Evolutionary conservation across 37 sponge, comb jelly and placozoan genomes (phyloP), one percentile per base, ranked within the genome.

Genomic region (Corticium candelabrum): DNA sequence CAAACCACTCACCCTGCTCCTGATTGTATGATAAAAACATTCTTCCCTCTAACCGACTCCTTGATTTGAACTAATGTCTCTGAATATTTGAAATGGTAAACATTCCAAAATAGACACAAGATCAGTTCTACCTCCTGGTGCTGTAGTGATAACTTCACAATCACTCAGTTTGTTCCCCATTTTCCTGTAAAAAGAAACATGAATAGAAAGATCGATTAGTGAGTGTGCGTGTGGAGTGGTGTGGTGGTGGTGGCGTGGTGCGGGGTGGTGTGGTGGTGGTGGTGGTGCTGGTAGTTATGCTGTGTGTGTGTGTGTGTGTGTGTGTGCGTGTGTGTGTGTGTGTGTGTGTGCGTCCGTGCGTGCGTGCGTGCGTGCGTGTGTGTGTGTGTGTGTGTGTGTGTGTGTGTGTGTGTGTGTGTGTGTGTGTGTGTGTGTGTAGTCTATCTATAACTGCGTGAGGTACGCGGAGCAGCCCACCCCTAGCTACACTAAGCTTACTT

Each of bases 11-110:
- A 73, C 80, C 78, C 79, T 21, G 78, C 75, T 0, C 91, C 96
- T 4, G 93, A 90, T 74, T 98, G 99, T 37, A 98, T 67, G 35
- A 98, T 87, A 77, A 95, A 98, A 4, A 98, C 93, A 37, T 94
- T 92, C 67, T 88, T 94, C 0, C 96, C 96, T 34, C 96, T 71
- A 34, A 99, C 93, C 69, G 91, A 94, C 34, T 87, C 88, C 0
- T 39, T 41, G 34, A 96, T 92, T 37, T 87, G 86, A 3, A 90
- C n/a, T n/a, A n/a, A n/a, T n/a, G n/a, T n/a, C n/a, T n/a, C n/a
- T n/a, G n/a, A n/a, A n/a, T n/a, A n/a, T n/a, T n/a, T n/a, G n/a
- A n/a, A n/a, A n/a, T n/a, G n/a, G n/a, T n/a, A n/a, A n/a, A n/a
- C n/a, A n/a, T n/a, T n/a, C n/a, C n/a, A n/a, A n/a, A n/a, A n/a